Percentiles rank a stretch among this genome's conserved stretches.
Conservation (phyloP, 2,888 invertebrate species). For the Apamea epomidion region DNA sequence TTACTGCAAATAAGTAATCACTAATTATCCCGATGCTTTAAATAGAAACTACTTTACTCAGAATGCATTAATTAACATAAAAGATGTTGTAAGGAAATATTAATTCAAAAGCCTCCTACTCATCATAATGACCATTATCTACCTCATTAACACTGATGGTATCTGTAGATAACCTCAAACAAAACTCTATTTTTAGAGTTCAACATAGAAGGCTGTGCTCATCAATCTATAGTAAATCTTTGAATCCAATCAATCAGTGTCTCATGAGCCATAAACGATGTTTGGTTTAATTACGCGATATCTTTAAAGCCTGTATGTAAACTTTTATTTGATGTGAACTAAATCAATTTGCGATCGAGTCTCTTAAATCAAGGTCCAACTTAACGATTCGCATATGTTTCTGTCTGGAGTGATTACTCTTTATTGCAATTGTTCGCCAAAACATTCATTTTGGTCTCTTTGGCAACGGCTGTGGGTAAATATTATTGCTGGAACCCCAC, state of each 20-base stretch:
- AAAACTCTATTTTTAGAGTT: conserved; percentile 11
- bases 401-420: conserved; percentile 43
- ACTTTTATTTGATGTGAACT: conserved; percentile 52
- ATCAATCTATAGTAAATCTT: conserved; percentile 25
- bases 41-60: conserved; percentile 12
- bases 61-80: background rate
- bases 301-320: conserved; percentile 4
- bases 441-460: conserved; percentile 8
- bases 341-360: conserved; percentile 56
- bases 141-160: conserved; percentile 12
- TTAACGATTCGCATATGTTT: conserved; percentile 59
- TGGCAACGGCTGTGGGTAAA: conserved; percentile 10
- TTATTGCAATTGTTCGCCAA: conserved; percentile 20
- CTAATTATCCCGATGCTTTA: conserved; percentile 16
- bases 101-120: background rate
- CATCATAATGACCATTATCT: background rate
- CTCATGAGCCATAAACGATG: conserved; percentile 27
- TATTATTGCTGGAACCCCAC: background rate
- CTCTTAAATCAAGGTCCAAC: conserved; percentile 42
- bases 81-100: background rate
- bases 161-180: background rate
- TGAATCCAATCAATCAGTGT: conserved; percentile 44
- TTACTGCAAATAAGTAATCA: conserved; percentile 16
- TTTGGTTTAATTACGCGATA: conserved; percentile 41
- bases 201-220: background rate